Evolutionary conservation across 2,113 vertebrate genomes (phyloP).

Genomic region (Tachysurus fulvidraco): DNA sequence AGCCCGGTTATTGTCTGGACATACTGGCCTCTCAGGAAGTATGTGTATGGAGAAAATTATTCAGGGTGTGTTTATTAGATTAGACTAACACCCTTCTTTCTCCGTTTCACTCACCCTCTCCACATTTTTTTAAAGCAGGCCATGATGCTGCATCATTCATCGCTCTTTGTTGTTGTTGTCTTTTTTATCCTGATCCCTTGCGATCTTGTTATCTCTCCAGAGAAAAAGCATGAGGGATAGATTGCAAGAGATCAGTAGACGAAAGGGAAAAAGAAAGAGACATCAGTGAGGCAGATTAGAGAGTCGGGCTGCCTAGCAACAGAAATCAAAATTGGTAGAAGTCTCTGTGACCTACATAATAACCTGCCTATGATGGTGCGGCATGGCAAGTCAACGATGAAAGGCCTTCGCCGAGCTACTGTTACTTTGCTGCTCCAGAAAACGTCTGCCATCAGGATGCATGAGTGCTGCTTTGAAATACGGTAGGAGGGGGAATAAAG

Average conservation of each 20-base stretch:
- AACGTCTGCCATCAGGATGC: constrained; percentile 19
- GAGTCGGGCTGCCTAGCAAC: constrained; percentile 77
- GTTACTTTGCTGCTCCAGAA: constrained; percentile 27
- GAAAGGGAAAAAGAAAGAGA: constrained; percentile 54
- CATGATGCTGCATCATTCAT: constrained; percentile 59
- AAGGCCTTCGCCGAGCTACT: constrained; percentile 59
- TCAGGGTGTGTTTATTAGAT: neutral
- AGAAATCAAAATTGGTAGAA: constrained; percentile 74
- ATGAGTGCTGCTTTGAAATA: constrained; percentile 34
- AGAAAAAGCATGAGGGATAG: neutral
- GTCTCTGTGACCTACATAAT: constrained; percentile 78
- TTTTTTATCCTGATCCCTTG: constrained; percentile 60
- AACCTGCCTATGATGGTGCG: constrained; percentile 72
- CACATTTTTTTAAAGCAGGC: constrained; percentile 67
- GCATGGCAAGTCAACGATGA: constrained; percentile 70
- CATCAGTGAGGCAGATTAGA: constrained; percentile 77
- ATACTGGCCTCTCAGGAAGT: neutral
- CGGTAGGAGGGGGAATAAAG: constrained; percentile 6
- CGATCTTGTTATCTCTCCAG: constrained; percentile 65
- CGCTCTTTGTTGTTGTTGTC: constrained; percentile 70
- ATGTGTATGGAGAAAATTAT: neutral
- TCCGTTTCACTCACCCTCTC: constrained; percentile 59
- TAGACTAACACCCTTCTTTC: constrained; percentile 52
- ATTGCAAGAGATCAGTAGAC: constrained; percentile 37
- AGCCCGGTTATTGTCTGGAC: neutral